A percentile compares a stretch with the other conserved stretches of the same genome.
Evolutionary conservation across 2,888 invertebrate species (phyloP).

Genomic region (Oscheius sp.): DNA sequence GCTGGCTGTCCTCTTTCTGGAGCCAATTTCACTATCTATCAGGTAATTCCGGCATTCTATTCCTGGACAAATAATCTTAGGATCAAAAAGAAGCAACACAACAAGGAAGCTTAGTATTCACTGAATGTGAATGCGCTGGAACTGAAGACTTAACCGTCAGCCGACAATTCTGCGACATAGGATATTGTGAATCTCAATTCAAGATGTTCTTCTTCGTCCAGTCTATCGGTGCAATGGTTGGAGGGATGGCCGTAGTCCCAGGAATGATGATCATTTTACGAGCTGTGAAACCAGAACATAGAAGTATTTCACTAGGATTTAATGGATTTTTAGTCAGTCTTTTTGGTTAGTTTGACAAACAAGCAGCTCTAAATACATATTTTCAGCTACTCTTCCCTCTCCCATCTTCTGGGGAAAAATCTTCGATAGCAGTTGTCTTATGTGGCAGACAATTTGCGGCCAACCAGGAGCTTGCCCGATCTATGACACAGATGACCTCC

Average conservation of each 20-base stretch:
- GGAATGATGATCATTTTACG: conserved; percentile 69
- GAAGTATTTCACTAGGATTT: conserved; percentile 68
- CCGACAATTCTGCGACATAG: conserved; percentile 57
- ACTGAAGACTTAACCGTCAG: conserved; percentile 53
- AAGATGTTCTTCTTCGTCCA: conserved; percentile 59
- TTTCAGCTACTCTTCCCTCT: conserved; percentile 69
- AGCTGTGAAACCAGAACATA: conserved; percentile 66
- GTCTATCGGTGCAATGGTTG: conserved; percentile 65
- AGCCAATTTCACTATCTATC: conserved; percentile 51
- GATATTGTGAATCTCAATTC: conserved; percentile 55
- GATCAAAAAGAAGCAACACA: conserved; percentile 10
- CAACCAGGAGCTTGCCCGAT: conserved; percentile 70
- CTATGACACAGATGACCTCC: conserved; percentile 70
- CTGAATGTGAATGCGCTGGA: conserved; percentile 58
- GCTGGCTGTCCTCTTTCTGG: conserved; percentile 61
- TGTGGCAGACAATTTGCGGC: conserved; percentile 71
- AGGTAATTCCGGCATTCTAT: neutral
- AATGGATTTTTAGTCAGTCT: conserved; percentile 68
- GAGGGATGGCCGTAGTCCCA: conserved; percentile 68
- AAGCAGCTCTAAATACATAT: neutral
- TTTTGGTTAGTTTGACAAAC: conserved; percentile 58
- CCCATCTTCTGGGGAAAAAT: conserved; percentile 71
- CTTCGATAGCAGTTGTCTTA: conserved; percentile 71
- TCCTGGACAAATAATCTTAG: conserved; percentile 5
- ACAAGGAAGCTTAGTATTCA: conserved; percentile 35